phyloP scores from a whole-genome alignment of 2,113 vertebrate species.

The Cyphomyrus discorhynchus region DNA sequence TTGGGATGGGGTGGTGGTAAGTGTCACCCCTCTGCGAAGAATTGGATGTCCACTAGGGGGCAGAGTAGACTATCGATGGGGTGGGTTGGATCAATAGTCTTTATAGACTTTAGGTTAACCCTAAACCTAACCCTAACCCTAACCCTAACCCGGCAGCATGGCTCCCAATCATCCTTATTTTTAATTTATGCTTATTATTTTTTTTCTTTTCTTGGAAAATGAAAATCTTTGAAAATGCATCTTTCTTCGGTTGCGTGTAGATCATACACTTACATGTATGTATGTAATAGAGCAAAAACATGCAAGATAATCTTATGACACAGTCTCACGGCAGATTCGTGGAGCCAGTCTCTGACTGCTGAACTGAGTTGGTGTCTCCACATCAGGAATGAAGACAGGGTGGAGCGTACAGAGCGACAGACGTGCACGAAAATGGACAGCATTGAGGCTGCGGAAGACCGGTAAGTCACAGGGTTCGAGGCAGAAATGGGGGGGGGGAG shows the following conservation, averaged over 20 bases:
- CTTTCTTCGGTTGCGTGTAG: background rate
- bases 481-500: too few species aligned
- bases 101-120: background rate
- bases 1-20: background rate
- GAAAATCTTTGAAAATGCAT: background rate
- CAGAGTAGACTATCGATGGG: background rate
- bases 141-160: background rate
- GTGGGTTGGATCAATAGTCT: background rate
- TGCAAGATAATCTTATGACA: background rate
- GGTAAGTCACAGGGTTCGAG: conserved; percentile 41
- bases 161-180: background rate
- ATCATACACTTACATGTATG: background rate
- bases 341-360: background rate
- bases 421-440: conserved; percentile 68
- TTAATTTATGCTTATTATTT: background rate
- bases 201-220: background rate
- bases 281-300: background rate
- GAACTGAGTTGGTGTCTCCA: background rate
- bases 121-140: too few species aligned
- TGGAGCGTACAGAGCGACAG: conserved; percentile 57
- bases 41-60: background rate
- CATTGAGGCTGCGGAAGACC: conserved; percentile 64
- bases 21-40: background rate
- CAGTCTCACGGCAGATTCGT: background rate
- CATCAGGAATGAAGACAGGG: conserved; percentile 61